A percentile compares a stretch with the other conserved stretches of the same genome.
These are phyloP conservation scores for Monarcha castaneiventris DNA, from an alignment of 2,113 vertebrate genomes.

Conservation along the genomic window DNA sequence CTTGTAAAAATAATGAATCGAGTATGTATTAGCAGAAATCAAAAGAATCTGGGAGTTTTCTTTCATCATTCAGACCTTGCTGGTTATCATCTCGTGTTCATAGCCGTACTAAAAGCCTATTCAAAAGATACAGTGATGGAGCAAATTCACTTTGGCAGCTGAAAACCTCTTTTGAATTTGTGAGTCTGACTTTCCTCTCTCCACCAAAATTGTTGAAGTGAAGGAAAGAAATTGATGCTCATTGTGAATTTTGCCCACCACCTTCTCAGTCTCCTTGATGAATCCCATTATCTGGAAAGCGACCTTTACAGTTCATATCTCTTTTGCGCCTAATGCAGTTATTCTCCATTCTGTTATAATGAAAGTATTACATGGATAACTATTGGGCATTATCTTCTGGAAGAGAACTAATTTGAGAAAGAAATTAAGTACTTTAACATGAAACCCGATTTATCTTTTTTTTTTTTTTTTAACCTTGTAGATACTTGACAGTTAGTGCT, in stretches of 20 bases:
- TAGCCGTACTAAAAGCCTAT: background rate
- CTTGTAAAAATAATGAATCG: background rate
- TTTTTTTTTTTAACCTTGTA: conserved; percentile 43
- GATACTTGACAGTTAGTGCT: background rate
- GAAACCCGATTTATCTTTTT: conserved; percentile 3
- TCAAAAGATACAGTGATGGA: background rate
- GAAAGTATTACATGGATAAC: conserved; percentile 74
- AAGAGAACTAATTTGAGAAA: conserved; percentile 70
- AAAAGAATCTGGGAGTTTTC: conserved; percentile 21
- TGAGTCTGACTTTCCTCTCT: conserved; percentile 49
- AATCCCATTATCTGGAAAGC: conserved; percentile 71
- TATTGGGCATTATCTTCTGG: conserved; percentile 60
- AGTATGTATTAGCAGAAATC: conserved; percentile 40
- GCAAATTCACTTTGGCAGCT: conserved; percentile 27
- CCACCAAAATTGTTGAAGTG: conserved; percentile 23
- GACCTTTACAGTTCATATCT: conserved; percentile 71
- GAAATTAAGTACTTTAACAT: conserved; percentile 64
- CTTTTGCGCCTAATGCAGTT: conserved; percentile 66
- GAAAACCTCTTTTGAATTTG: conserved; percentile 45
- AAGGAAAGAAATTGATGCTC: conserved; percentile 20
- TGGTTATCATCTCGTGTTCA: conserved; percentile 27
- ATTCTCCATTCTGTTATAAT: conserved; percentile 71
- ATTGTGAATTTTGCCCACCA: conserved; percentile 55
- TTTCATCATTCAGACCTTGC: conserved; percentile 53
- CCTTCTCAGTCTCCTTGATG: conserved; percentile 59